A percentile compares a stretch with the other conserved stretches of the same genome.
phyloP scores from a whole-genome alignment of 2,888 invertebrate species.

The Acrobasis suavella region DNA sequence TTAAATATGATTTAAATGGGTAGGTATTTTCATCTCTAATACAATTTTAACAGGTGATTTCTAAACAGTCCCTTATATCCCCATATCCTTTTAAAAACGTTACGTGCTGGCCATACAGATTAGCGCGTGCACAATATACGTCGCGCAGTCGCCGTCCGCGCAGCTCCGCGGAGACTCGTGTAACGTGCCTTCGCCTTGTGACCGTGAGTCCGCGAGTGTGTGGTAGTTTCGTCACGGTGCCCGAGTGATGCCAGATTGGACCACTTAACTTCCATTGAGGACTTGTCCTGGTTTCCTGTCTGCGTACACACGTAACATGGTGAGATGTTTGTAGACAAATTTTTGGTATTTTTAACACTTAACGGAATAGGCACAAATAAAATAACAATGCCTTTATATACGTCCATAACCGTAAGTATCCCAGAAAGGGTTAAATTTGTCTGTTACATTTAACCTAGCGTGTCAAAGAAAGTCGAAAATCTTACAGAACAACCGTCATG shows the following conservation, averaged over 20 bases:
- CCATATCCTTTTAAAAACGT: background rate
- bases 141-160: slow-evolving; percentile 58
- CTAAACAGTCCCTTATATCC: background rate
- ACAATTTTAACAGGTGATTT: too few relatives aligned
- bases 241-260: slow-evolving; percentile 64
- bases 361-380: too few relatives aligned
- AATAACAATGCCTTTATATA: too few relatives aligned
- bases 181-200: slow-evolving; percentile 22
- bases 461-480: too few relatives aligned
- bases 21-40: too few relatives aligned
- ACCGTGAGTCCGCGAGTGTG: background rate
- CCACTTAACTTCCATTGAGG: slow-evolving; percentile 64
- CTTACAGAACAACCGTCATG: too few relatives aligned
- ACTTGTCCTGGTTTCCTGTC: slow-evolving; percentile 49
- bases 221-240: slow-evolving; percentile 23
- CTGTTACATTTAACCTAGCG: too few relatives aligned
- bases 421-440: too few relatives aligned
- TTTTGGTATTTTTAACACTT: background rate
- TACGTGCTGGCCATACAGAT: slow-evolving; percentile 1
- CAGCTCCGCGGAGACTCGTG: slow-evolving; percentile 53
- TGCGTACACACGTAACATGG: slow-evolving; percentile 53
- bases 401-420: too few relatives aligned
- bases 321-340: slow-evolving; percentile 40
- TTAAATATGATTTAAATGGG: too few relatives aligned
- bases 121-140: too few relatives aligned